Percentiles rank a stretch among this genome's conserved stretches.
Conservation (phyloP, 2,113 vertebrate genomes). For the Myocastor coypus region DNA sequence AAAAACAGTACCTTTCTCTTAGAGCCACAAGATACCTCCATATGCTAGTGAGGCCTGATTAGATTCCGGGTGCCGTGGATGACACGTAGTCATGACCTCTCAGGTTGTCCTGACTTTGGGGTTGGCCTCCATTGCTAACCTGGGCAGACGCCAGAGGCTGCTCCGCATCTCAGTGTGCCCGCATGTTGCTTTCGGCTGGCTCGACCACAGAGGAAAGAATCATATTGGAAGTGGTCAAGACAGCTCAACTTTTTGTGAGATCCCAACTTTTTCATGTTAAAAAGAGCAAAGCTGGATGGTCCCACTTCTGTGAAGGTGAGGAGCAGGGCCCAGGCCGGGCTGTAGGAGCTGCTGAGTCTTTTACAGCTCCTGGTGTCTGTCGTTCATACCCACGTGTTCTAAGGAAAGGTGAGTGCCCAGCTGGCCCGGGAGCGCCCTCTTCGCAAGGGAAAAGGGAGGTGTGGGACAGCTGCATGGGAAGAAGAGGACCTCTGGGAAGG, state of each 20-base stretch:
- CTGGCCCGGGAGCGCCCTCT: background rate
- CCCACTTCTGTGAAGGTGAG: background rate
- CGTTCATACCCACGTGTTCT: background rate
- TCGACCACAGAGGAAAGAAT: background rate
- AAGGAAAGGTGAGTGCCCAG: background rate
- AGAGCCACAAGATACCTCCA: background rate
- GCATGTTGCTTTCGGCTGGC: background rate
- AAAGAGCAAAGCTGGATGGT: slow-evolving; percentile 3
- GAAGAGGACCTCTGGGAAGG: background rate
- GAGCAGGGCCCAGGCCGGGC: background rate
- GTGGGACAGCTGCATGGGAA: background rate
- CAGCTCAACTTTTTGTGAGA: background rate
- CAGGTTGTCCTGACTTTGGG: background rate
- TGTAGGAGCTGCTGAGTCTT: background rate
- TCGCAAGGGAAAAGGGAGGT: too few relatives aligned
- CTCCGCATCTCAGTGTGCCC: background rate
- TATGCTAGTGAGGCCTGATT: background rate
- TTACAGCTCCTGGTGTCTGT: fast-evolving
- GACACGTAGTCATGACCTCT: background rate
- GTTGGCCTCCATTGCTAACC: background rate
- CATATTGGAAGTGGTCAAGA: background rate
- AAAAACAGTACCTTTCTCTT: background rate
- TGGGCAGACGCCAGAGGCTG: background rate
- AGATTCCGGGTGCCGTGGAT: background rate
- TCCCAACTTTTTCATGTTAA: background rate